Conservation (phyloP, 1,140 invertebrate species). For the Drosophila lacertosa region DNA sequence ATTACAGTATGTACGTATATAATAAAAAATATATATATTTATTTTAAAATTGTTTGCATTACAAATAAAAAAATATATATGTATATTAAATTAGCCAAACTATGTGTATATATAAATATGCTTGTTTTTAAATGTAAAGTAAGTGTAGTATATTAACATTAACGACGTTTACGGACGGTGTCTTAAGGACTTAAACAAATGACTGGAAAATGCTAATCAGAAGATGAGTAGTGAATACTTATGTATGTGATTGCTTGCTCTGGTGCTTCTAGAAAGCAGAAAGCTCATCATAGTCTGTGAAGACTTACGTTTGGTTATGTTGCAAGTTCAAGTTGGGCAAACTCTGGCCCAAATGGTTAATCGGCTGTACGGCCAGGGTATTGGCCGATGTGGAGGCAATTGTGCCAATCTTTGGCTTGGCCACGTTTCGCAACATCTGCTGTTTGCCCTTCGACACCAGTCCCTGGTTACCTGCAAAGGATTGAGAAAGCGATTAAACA, state of each 20-base stretch:
- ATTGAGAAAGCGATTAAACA: neutral
- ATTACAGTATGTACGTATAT: constrained; percentile 16
- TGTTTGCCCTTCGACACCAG: constrained; percentile 61
- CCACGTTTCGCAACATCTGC: constrained; percentile 66
- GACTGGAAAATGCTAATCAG: constrained; percentile 36
- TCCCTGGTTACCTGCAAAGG: constrained; percentile 45
- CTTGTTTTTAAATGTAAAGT: constrained; percentile 1
- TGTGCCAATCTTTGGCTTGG: constrained; percentile 76
- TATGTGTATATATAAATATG: constrained; percentile 22
- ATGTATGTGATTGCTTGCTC: constrained; percentile 25
- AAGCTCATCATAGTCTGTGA: constrained; percentile 56
- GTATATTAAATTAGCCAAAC: constrained; percentile 15
- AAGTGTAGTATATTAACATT: constrained; percentile 20
- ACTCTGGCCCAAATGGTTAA: constrained; percentile 88
- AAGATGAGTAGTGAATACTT: constrained; percentile 35
- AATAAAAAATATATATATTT: constrained; percentile 33
- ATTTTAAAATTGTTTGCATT: constrained; percentile 25
- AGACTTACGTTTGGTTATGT: constrained; percentile 79
- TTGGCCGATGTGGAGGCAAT: constrained; percentile 85
- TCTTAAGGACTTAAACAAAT: constrained; percentile 31
- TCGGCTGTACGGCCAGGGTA: constrained; percentile 90
- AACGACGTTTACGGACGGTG: constrained; percentile 32
- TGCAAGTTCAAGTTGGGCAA: constrained; percentile 88
- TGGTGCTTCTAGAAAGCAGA: constrained; percentile 57
- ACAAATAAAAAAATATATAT: constrained; percentile 28